Evolutionary conservation across 2,888 invertebrate species (phyloP), one percentile per base, ranked within the genome.

Genomic region (Euzophera pinguis): DNA sequence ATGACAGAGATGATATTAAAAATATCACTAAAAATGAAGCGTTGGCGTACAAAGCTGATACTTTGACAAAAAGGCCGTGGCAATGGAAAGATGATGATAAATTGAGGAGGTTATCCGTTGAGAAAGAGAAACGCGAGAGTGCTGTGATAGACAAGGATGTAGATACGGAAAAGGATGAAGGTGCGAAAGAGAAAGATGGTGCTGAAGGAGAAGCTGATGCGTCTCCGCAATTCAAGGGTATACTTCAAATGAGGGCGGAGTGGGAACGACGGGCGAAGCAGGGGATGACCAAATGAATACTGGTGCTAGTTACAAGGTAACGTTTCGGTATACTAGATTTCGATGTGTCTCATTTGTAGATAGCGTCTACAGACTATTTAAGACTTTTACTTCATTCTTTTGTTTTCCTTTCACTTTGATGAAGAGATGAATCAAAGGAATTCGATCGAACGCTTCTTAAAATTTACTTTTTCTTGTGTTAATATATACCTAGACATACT

Each of bases 211-310:
- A 82, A 58, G 85, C 84, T 7, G 88, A 84, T 54, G 84, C 79
- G 45, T 81, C 89, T 57, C 91, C 92, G 41, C 91, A 92, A 71
- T 93, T 94, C 67, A 94, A 94, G 71, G 93, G 94, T 56, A 95
- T 95, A 60, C 92, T 94, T 73, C 94, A 95, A 70, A 91, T 94
- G 70, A 91, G 93, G 53, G 95, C 95, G 5, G 94, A 95, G 71
- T 95, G 95, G 95, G 95, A 95, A 76, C 92, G 94, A 65, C 88
- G 95, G 62, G 94, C 94, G 35, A 94, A 94, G 80, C 93, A 94
- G 80, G 94, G 92, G 65, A 91, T 92, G 86, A 92, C 91, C 84
- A 92, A 92, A 84, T 91, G 84, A 80, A 51, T 43, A 75, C 67
- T 72, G 87, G 88, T 88, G 88, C 89, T 88, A 86, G 71, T 76